These are phyloP conservation scores for Macquaria ambigua DNA, from an alignment of 2,113 vertebrate genomes.

Conservation along the genomic window DNA sequence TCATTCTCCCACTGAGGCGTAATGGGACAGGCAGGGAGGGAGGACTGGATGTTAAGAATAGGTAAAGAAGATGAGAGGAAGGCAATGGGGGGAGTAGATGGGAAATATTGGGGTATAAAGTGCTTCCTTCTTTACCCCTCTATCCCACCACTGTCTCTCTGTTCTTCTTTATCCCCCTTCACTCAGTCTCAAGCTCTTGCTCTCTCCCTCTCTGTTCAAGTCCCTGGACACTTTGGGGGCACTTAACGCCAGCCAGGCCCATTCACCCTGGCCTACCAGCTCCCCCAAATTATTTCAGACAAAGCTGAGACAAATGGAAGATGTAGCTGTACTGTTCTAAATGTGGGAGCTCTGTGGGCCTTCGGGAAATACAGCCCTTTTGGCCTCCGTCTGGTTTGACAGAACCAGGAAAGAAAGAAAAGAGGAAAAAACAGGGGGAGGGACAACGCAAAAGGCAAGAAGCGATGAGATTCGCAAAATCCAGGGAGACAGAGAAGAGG, in stretches of 20 bases:
- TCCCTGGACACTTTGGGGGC: conserved; percentile 78
- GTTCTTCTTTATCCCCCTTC: conserved; percentile 31
- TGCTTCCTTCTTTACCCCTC: conserved; percentile 40
- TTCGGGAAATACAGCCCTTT: conserved; percentile 14
- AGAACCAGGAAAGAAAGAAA: not conserved
- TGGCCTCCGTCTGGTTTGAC: conserved; percentile 48
- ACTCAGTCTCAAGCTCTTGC: conserved; percentile 25
- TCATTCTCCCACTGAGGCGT: conserved; percentile 88
- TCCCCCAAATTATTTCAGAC: conserved; percentile 83
- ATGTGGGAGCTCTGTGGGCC: conserved; percentile 24
- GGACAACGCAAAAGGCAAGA: not conserved
- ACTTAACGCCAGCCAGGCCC: conserved; percentile 80
- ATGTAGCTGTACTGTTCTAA: conserved; percentile 64
- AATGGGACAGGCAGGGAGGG: conserved; percentile 88
- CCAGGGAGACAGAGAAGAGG: conserved; percentile 8
- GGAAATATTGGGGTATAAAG: conserved; percentile 40
- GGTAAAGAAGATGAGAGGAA: conserved; percentile 56
- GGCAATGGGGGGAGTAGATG: conserved; percentile 36
- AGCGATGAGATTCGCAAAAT: not conserved
- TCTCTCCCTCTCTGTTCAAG: conserved; percentile 68
- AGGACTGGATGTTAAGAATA: conserved; percentile 74
- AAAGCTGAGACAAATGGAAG: conserved; percentile 84
- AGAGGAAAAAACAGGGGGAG: not conserved
- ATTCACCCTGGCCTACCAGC: conserved; percentile 76
- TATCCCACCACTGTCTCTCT: conserved; percentile 26